Evolutionary conservation across 1,140 invertebrate species (phyloP).

Genomic region (Palaemon carinicauda): DNA sequence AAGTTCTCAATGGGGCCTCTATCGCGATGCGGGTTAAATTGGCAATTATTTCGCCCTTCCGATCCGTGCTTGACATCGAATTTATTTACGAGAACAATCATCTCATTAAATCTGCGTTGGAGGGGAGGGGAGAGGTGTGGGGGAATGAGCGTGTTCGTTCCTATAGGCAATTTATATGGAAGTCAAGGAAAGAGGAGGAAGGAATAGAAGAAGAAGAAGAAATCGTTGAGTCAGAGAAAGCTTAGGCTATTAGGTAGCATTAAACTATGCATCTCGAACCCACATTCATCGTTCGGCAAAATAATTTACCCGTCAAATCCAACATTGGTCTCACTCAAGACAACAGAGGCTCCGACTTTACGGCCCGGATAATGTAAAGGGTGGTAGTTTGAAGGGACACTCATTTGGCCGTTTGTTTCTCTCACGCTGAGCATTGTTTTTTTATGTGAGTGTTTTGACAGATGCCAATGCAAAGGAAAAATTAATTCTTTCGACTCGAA

Average conservation of each 20-base stretch:
- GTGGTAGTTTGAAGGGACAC: too few relatives aligned
- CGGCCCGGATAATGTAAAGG: too few relatives aligned
- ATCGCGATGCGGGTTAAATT: neutral
- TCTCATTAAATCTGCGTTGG: neutral
- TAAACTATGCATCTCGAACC: neutral
- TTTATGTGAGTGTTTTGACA: too few relatives aligned
- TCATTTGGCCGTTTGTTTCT: too few relatives aligned
- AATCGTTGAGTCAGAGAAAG: neutral
- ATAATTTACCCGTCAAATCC: neutral
- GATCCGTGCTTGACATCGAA: neutral
- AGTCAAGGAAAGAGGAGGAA: neutral
- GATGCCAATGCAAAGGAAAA: too few relatives aligned
- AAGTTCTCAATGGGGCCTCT: too few relatives aligned
- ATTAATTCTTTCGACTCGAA: too few relatives aligned
- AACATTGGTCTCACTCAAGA: neutral
- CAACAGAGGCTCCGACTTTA: too few relatives aligned
- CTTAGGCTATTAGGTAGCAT: neutral
- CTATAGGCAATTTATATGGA: too few relatives aligned
- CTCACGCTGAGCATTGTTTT: too few relatives aligned
- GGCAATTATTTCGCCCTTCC: neutral
- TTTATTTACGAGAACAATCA: conserved; percentile 20
- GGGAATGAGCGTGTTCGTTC: too few relatives aligned
- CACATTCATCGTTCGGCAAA: neutral
- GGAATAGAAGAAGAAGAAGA: neutral
- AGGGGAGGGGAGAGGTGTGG: neutral